Percentiles rank a stretch among this genome's conserved stretches.
Evolutionary conservation across 2,113 vertebrate genomes (phyloP).

Genomic region (Nothoprocta perdicaria): DNA sequence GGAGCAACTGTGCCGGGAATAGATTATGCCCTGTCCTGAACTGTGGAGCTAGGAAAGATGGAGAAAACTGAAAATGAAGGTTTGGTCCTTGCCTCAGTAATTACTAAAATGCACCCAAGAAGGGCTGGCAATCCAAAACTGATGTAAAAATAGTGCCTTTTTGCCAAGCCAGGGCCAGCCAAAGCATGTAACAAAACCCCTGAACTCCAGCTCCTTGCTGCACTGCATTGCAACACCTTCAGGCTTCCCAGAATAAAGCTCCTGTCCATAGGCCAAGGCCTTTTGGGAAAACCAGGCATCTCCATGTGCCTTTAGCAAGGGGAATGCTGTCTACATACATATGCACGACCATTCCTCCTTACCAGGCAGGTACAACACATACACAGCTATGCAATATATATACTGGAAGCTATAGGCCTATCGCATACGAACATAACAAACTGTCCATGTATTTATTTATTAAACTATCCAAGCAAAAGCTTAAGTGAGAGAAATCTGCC

Average conservation of each 20-base stretch:
- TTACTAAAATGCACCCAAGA: not conserved
- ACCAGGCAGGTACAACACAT: not conserved
- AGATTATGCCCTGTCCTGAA: not conserved
- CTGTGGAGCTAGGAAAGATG: not conserved
- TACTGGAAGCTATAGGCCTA: not conserved
- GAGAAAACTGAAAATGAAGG: constrained; percentile 17
- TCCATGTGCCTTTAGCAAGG: not conserved
- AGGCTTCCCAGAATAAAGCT: constrained; percentile 31
- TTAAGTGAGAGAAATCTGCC: not conserved
- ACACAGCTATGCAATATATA: too few relatives aligned
- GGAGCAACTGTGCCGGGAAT: not conserved
- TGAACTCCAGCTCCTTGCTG: not conserved
- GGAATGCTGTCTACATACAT: not conserved
- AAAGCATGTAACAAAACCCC: not conserved
- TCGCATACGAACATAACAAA: not conserved
- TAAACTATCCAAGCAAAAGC: not conserved
- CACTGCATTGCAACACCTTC: not conserved
- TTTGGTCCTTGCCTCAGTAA: constrained; percentile 34
- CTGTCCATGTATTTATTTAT: not conserved
- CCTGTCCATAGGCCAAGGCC: not conserved
- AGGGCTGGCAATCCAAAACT: constrained; percentile 27
- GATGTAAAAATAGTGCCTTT: constrained; percentile 39
- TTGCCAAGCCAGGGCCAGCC: not conserved
- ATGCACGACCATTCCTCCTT: not conserved
- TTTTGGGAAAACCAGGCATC: not conserved